A percentile compares a stretch with the other conserved stretches of the same genome.
Conservation (phyloP, 1,140 invertebrate species). For the Drosophila punjabiensis region DNA sequence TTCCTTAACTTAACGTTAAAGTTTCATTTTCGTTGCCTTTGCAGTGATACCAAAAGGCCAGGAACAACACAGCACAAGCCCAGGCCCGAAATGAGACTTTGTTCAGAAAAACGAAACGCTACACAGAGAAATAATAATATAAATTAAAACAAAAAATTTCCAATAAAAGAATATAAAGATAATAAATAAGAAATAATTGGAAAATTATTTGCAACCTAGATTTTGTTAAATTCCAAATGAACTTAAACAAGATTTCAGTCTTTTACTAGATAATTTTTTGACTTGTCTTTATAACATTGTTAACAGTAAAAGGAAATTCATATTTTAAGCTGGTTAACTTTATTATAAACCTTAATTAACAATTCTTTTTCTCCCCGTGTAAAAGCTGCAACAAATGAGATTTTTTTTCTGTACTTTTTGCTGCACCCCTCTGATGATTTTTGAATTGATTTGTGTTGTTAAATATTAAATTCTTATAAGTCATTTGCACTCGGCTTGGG, state of each 20-base stretch:
- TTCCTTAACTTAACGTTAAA: slow-evolving; percentile 76
- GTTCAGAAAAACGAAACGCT: slow-evolving; percentile 42
- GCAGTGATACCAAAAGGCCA: slow-evolving; percentile 72
- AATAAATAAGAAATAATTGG: neutral
- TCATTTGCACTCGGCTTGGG: slow-evolving; percentile 77
- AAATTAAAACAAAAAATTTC: neutral
- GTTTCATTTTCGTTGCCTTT: slow-evolving; percentile 79
- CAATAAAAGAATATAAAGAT: neutral
- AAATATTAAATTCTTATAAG: slow-evolving; percentile 85
- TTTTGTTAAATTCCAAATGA: neutral
- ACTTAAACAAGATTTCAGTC: neutral
- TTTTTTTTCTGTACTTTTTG: slow-evolving; percentile 42
- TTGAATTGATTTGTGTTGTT: slow-evolving; percentile 85
- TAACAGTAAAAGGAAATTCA: too few species aligned
- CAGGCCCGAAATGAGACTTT: slow-evolving; percentile 73
- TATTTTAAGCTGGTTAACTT: too few species aligned
- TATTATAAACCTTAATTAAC: neutral
- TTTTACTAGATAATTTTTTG: too few species aligned
- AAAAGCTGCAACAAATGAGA: slow-evolving; percentile 72
- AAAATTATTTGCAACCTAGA: too few species aligned
- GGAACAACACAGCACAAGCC: slow-evolving; percentile 27
- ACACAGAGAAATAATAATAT: neutral
- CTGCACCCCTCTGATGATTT: slow-evolving; percentile 71
- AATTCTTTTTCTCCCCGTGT: neutral
- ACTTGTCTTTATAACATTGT: too few species aligned